Conservation (phyloP, 2,113 vertebrate genomes). For the Trematocara unimaculatum region DNA sequence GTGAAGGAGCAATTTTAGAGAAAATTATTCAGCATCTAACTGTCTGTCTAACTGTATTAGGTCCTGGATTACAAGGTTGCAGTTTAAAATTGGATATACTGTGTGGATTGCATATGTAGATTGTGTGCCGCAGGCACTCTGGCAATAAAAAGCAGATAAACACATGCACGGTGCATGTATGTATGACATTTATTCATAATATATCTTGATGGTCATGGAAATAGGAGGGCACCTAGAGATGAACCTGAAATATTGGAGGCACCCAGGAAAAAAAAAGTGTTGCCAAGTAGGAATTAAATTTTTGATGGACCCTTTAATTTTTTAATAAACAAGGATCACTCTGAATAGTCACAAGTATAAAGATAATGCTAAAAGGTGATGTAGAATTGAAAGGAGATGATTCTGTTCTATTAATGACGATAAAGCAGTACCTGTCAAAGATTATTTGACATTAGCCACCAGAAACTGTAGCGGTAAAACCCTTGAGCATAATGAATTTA, state of each 20-base stretch:
- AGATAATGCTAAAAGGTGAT: neutral
- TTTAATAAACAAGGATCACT: neutral
- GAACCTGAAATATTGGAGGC: neutral
- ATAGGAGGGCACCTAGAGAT: rapidly evolving
- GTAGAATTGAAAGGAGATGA: neutral
- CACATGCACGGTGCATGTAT: rapidly evolving
- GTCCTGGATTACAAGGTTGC: neutral
- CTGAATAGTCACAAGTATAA: neutral
- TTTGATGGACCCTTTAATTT: neutral
- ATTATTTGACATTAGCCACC: rapidly evolving
- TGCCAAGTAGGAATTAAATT: neutral
- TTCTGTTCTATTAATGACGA: rapidly evolving
- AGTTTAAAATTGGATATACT: neutral
- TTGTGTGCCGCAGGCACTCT: neutral
- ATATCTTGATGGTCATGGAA: neutral
- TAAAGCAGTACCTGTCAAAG: neutral
- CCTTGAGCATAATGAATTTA: neutral
- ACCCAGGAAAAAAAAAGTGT: neutral
- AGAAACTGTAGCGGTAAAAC: neutral
- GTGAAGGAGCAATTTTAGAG: neutral
- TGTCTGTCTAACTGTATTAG: neutral
- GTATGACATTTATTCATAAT: neutral
- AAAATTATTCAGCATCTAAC: neutral
- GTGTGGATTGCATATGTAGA: neutral
- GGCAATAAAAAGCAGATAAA: neutral